Conservation (phyloP, 2,113 vertebrate species). For the Limanda limanda region DNA sequence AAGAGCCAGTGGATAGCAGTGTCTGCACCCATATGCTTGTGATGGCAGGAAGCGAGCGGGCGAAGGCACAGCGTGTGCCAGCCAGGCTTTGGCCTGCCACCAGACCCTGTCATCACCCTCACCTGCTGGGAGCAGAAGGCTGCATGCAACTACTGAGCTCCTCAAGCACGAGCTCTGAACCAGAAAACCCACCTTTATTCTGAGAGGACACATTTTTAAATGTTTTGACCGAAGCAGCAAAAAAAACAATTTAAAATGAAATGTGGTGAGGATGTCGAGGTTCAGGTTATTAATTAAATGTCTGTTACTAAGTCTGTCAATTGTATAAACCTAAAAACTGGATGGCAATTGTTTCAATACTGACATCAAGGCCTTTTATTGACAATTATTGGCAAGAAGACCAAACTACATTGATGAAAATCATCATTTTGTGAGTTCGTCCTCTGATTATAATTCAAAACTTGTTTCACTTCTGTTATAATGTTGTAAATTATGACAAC, state of each 20-base stretch:
- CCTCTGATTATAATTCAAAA: too few species aligned
- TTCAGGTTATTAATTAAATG: too few species aligned
- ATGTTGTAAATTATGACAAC: too few species aligned
- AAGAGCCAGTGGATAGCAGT: slow-evolving; percentile 68
- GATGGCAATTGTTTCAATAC: too few species aligned
- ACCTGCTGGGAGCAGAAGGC: slow-evolving; percentile 74
- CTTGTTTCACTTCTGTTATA: too few species aligned
- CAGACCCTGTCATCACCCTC: slow-evolving; percentile 81
- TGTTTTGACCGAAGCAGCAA: neutral
- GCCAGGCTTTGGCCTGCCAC: slow-evolving; percentile 77
- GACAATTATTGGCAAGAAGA: too few species aligned
- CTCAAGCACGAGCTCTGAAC: slow-evolving; percentile 10
- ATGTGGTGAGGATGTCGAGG: too few species aligned
- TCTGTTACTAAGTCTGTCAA: too few species aligned
- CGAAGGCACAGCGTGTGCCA: slow-evolving; percentile 72
- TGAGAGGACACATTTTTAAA: neutral
- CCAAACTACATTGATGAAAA: too few species aligned
- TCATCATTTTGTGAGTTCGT: too few species aligned
- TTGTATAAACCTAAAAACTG: too few species aligned
- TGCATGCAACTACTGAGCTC: slow-evolving; percentile 43
- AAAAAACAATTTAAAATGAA: neutral
- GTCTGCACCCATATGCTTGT: slow-evolving; percentile 78
- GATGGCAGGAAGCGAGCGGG: slow-evolving; percentile 78
- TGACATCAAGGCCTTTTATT: too few species aligned
- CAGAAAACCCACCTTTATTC: slow-evolving; percentile 5